Evolutionary conservation across 2,888 invertebrate genomes (phyloP), one percentile per base, ranked within the genome.

Genomic region (Paralinhomoeus sp.): DNA sequence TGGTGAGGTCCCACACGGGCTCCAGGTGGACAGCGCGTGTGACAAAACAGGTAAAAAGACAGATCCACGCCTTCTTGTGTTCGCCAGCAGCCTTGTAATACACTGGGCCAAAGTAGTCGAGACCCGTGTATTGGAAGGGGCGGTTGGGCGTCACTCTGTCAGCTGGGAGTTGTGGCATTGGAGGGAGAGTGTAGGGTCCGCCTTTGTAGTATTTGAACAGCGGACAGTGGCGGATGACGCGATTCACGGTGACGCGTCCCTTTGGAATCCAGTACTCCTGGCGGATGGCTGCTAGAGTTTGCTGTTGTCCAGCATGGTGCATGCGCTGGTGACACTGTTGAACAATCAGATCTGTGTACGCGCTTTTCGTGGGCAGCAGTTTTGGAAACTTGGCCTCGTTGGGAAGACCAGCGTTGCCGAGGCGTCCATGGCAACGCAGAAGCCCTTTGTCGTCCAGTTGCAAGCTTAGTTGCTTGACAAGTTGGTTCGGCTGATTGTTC

Each of bases 31-130:
- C 49, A 0, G 57, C 54, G 18, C 57, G 43, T 44, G 57, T 62
- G 1, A 61, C 51, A 2, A 62, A 62, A 50, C 62, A 63, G 0
- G 61, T 62, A 43, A 55, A 62, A 18, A 64, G 27, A 31, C 53
- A 52, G 31, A 62, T 50, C 57, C 57, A 62, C 2, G 22, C 20
- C 34, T 47, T 47, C 13, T 20, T 21, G 5, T 48, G 53, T 42
- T 61, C 59, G 21, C 47, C 24, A 3, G 3, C 20, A 24, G 24
- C 7, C 45, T 49, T 53, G 7, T 60, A 42, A 37, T 43, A 17
- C 13, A 33, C 3, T 18, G 41, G 41, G 21, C 41, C 41, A n/a
- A 33, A 20, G 21, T 21, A 41, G 34, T 41, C 41, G 2, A 41
- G n/a, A 3, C 41, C 41, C 3, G 22, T 21, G 22, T 18, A 7